Base-by-base conservation (phyloP, 1,140 invertebrate species). In the Diabrotica undecimpunctata region DNA sequence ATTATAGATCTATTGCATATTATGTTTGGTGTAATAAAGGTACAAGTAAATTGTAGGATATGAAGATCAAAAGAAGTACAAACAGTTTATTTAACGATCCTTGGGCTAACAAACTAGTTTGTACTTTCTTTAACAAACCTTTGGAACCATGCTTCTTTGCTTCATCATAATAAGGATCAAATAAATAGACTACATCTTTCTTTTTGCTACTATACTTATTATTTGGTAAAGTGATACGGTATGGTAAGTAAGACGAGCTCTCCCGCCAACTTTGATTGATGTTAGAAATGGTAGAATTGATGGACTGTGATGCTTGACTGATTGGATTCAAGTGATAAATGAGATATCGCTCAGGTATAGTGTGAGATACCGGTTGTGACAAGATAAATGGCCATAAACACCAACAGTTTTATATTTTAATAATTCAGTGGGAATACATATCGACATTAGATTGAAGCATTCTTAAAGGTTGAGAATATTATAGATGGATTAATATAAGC, bases 251-350 rank as follows among this genome's bases (percentile, higher is more conserved):
- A 46, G n/a, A 46, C 41, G n/a, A 46, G 41, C 62, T 66, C 51
- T 52, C 66, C 66, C 54, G 66, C 66, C 8, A 70, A 62, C 63
- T 51, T 61, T 72, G 73, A 75, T 75, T 73, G 73, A 75, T 75
- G 72, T 67, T 68, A 67, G 66, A 69, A 72, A 70, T 66, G 70
- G 66, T 60, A 61, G 52, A 72, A 70, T 64, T 70, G 72, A 75
- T 73, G 66, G 71, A 63, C 68, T 72, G 70, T 72, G 70, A 71
- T 68, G 70, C 69, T 66, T 75, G 73, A 72, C 67, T 73, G 72
- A 75, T 75, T 75, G 73, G 72, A 72, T 75, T 69, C 62, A 54
- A 61, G 68, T 75, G 73, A 75, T 75, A 75, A 75, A 75, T 75
- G 73, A 73, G 70, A 72, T 72, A 71, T 73, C 69, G 67, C 61